Percentiles rank a stretch among this genome's conserved stretches.
Conservation (phyloP, 64 coral and sea anemone species). For the Pocillopora damicornis region DNA sequence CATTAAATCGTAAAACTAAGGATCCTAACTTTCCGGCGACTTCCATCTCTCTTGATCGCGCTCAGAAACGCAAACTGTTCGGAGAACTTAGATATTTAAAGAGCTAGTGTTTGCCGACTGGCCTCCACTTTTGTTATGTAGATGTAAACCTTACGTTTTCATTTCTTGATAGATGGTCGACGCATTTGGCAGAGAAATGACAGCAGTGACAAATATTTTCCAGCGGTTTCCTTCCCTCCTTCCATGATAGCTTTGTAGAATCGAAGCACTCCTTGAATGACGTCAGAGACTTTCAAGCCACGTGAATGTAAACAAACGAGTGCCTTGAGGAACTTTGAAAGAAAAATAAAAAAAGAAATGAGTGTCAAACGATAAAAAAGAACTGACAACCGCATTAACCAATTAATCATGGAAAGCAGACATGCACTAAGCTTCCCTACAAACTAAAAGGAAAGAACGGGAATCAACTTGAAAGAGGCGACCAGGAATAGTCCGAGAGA, state of each 20-base stretch:
- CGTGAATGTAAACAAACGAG: slow-evolving; percentile 26
- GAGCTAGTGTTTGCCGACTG: too few relatives aligned
- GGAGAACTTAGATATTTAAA: too few relatives aligned
- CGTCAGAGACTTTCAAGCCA: slow-evolving; percentile 70
- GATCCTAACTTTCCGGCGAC: too few relatives aligned
- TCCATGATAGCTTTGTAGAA: slow-evolving; percentile 19
- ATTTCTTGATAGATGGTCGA: slow-evolving; percentile 25
- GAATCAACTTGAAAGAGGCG: too few relatives aligned
- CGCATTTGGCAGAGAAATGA: slow-evolving; percentile 31
- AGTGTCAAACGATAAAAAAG: background rate
- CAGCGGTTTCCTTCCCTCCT: background rate
- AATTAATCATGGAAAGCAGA: too few relatives aligned
- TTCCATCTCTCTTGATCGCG: too few relatives aligned
- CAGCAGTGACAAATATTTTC: slow-evolving; percentile 4
- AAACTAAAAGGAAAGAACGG: too few relatives aligned
- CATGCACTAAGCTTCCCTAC: too few relatives aligned
- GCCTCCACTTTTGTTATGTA: background rate
- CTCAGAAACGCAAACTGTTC: too few relatives aligned
- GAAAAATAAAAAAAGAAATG: background rate
- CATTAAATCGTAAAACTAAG: too few relatives aligned
- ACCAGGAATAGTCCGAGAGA: too few relatives aligned
- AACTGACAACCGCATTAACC: background rate
- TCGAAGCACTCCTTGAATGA: slow-evolving; percentile 57
- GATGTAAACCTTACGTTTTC: background rate
- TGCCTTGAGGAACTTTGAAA: slow-evolving; percentile 54